Base-by-base conservation (phyloP, 1,140 invertebrate species). In the Brevipalpus yothersi region DNA sequence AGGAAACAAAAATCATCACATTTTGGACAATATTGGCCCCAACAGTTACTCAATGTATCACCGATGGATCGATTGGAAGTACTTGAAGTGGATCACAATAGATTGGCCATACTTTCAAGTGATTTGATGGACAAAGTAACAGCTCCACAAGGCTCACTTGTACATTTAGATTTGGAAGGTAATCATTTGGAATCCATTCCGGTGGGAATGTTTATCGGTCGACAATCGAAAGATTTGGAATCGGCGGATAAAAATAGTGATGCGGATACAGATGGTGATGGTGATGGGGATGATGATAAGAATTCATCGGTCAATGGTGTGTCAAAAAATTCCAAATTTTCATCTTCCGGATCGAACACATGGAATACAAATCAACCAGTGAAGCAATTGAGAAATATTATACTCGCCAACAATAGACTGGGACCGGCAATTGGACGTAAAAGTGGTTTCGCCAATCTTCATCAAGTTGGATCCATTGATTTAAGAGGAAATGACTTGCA, bases 51-150 rank as follows among this genome's bases (percentile, higher is more conserved):
- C 82, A 84, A 0, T 77, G 82, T 62, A 78, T 80, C 51, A 78
- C 83, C 2, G 1, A 72, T 91, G 7, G 76, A 73, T 58, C 67
- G 64, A 53, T 58, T 92, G 0, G 77, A 81, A 65, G 89, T 84
- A 84, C 72, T 92, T 41, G 83, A 86, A 12, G 71, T 90, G 61
- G 86, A 92, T 69, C 86, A 88, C 69, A 92, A 91, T 65, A 83
- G 86, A 67, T 78, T 89, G 61, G 78, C 10, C 15, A n/a, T 81
- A 64, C 76, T 75, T 0, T 73, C 88, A 1, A 77, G 80, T 15
- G 72, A 79, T 39, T 71, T 71, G 0, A 70, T 75, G 1, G 73
- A 80, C 12, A 79, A 80, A 39, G 68, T 71, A 56, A 79, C 83
- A 72, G 82, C 89, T 63, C 5, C 31, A 31, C 31, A 31, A 31